Base-by-base conservation (phyloP, 2,888 invertebrate species). In the Agriopis marginaria region DNA sequence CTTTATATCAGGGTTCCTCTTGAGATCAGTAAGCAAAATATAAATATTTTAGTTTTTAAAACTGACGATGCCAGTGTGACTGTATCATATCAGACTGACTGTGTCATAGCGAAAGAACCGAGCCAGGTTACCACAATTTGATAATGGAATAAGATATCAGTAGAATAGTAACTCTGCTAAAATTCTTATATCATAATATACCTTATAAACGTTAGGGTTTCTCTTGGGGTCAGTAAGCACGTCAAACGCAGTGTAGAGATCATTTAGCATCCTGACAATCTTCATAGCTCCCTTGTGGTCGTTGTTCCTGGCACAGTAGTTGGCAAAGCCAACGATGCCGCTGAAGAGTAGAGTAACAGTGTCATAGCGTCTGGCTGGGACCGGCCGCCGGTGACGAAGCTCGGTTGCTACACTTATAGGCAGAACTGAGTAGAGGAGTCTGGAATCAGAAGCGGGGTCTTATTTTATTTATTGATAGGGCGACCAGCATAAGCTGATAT, bases 401-500 rank as follows among this genome's bases (percentile, higher is more conserved):
- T 99, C 99, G 77, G 97, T 98, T n/a, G 99, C 99, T 56, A 99
- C 99, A 73, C 97, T 97, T 81, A 98, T 97, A 53, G 99, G 99
- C 71, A 99, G 93, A 42, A 99, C 98, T 0, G 99, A 99, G 90
- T 99, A 99, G 61, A 99, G 95, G 75, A 99, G 95, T 83, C 98
- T 98, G 93, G 71, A 71, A 75, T 69, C n/a, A 54, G 53, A 11
- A 11, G 7, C 14, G 9, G 45, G 12, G 40, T 23, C 2, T 23
- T 23, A 23, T 23, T 23, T 23, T 3, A 32, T 5, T 32, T 32
- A 32, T 32, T 32, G 32, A 32, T 32, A 32, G 32, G 32, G 32
- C 1, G 32, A 32, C 32, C 3, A 32, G 32, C 32, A 5, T 32
- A 32, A 3, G 32, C 32, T 1, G 32, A 32, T 32, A 4, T 32